Base-by-base conservation (phyloP, 2,888 invertebrate species). In the Crepidodera aurea region DNA sequence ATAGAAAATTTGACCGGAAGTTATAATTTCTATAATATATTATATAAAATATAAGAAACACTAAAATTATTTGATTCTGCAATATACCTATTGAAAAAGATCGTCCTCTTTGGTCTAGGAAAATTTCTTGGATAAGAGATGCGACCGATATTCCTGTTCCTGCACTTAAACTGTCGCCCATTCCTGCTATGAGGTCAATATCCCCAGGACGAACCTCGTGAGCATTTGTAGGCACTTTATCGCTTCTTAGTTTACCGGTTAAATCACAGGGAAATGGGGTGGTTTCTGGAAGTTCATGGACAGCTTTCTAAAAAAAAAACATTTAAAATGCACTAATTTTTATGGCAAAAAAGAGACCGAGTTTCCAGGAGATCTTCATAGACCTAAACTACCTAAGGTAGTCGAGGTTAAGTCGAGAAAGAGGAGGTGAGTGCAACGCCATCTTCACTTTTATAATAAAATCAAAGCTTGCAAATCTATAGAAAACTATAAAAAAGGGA, bases 111-210 rank as follows among this genome's bases (percentile, higher is more conserved):
- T 71, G 67, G 42, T 78, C 73, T 12, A 69, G 12, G 2, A 67
- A 15, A 4, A 72, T n/a, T 46, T 60, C 62, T 1, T 51, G 19
- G 8, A 68, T 1, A 10, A 59, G 10, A 32, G 32, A 60, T 6
- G 42, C 53, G 2, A 70, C 90, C 56, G 89, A 77, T 0, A 89
- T 88, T 1, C 90, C 90, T 68, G 86, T 89, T 32, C 87, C 90
- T 0, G 89, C 90, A 1, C 89, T 86, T 67, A 90, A 75, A 1
- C 89, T 89, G 77, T 90, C 90, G 0, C 90, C 90, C 60, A 90
- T 84, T 0, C 89, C 89, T 0, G 86, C 90, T 16, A 90, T 83
- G 34, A 90, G 86, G 67, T 89, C 88, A 44, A 90, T 87, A 69
- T 86, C 86, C 4, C 90, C 90, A 0, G 90, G 90, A 19, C 89